phyloP scores from a whole-genome alignment of 2,113 vertebrate species.

The Sinocyclocheilus rhinocerous region DNA sequence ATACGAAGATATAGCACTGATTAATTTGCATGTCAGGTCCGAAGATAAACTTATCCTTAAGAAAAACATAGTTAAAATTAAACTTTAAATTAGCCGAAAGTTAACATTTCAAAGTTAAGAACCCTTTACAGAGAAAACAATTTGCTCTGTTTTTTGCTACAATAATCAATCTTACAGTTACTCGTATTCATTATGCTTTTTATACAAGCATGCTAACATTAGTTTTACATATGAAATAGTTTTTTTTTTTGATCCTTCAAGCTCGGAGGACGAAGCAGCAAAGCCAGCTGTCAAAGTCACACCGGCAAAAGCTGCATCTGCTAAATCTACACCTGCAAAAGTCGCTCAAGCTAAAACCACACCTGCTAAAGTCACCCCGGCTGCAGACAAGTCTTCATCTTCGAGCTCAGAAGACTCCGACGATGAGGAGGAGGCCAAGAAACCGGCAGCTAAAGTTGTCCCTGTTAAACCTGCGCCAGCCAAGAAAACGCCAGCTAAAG shows the following conservation, averaged over 20 bases:
- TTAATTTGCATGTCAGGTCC: background rate
- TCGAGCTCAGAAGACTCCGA: constrained; percentile 64
- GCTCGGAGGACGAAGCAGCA: constrained; percentile 59
- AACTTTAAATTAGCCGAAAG: too few species aligned
- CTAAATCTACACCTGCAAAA: constrained; percentile 54
- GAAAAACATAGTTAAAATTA: background rate
- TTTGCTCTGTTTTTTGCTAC: background rate
- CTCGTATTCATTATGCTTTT: too few species aligned
- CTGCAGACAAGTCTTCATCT: constrained; percentile 44
- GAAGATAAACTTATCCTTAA: background rate
- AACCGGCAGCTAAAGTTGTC: constrained; percentile 29
- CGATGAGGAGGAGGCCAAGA: constrained; percentile 53
- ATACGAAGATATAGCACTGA: background rate
- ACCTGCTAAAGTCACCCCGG: constrained; percentile 59
- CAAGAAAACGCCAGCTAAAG: constrained; percentile 58
- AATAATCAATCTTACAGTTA: background rate
- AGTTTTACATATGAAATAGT: too few species aligned
- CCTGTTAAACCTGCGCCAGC: constrained; percentile 30
- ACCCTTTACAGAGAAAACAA: too few species aligned
- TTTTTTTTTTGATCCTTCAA: constrained; percentile 55
- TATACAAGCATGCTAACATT: too few species aligned
- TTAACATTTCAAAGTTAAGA: background rate
- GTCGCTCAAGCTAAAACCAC: constrained; percentile 44
- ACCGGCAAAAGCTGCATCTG: background rate
- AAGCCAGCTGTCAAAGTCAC: constrained; percentile 21